phyloP scores from a whole-genome alignment of 1,140 invertebrate genomes.

The Eurosta solidaginis region DNA sequence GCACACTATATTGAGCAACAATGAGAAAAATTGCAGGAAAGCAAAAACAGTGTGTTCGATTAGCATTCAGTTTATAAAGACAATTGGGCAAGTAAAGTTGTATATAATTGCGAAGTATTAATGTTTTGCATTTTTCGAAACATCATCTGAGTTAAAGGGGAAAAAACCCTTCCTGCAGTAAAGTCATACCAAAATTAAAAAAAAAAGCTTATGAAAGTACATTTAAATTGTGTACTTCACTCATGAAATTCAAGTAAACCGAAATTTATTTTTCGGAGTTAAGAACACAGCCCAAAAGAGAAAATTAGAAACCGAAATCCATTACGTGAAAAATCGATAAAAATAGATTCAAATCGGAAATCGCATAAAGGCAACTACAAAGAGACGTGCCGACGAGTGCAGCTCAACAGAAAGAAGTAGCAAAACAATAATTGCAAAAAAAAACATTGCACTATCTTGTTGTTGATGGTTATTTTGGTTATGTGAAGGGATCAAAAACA shows the following conservation, averaged over 20 bases:
- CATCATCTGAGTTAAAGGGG: background rate
- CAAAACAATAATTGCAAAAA: background rate
- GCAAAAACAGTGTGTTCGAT: background rate
- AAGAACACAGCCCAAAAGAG: background rate
- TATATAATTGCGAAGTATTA: background rate
- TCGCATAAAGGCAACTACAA: background rate
- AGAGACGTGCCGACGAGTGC: background rate
- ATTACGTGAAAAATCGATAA: conserved; percentile 39
- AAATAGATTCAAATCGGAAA: conserved; percentile 32
- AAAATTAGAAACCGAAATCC: background rate
- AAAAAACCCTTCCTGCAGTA: background rate
- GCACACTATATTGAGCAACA: no score
- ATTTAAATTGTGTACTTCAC: background rate
- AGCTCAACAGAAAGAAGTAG: background rate
- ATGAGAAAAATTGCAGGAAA: no score
- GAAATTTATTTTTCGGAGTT: background rate
- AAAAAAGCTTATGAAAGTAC: background rate
- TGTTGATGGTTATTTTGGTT: no score
- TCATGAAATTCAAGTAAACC: background rate
- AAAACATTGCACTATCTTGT: background rate
- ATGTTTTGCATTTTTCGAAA: background rate
- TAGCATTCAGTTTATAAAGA: conserved; percentile 6
- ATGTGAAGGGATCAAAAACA: background rate
- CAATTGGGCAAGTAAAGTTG: background rate
- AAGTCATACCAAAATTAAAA: background rate